Evolutionary conservation across 1,140 invertebrate species (phyloP).

Genomic region (Pseudoatta argentina): DNA sequence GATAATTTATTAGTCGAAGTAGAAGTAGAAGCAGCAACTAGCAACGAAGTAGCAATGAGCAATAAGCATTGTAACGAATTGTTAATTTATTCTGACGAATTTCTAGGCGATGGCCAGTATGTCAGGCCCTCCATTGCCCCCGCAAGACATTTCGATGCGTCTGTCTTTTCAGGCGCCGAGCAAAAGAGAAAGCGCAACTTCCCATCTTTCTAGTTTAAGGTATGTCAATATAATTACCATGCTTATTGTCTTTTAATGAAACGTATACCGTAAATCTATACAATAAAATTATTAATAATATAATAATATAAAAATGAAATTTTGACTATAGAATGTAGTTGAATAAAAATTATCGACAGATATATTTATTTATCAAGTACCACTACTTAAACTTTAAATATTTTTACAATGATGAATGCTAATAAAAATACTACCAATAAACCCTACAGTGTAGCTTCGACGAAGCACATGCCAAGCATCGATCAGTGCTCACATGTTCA

Average conservation of each 20-base stretch:
- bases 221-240: conserved; percentile 66
- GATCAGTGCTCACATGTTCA: conserved; percentile 69
- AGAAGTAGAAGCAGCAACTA: conserved; percentile 37
- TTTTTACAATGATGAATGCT: neutral
- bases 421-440: neutral
- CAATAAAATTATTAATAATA: neutral
- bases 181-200: conserved; percentile 89
- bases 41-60: neutral
- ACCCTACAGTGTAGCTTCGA: conserved; percentile 77
- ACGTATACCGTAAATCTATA: too few species aligned
- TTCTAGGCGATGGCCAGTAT: conserved; percentile 90
- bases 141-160: conserved; percentile 76
- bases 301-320: neutral
- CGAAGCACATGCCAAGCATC: conserved; percentile 80
- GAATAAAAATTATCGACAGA: neutral
- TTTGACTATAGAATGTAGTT: neutral
- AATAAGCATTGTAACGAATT: neutral
- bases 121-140: conserved; percentile 83
- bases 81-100: neutral
- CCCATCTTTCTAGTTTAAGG: conserved; percentile 85
- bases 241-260: neutral
- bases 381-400: neutral
- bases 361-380: neutral
- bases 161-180: conserved; percentile 80
- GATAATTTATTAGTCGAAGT: conserved; percentile 51